Evolutionary conservation across 1,140 invertebrate genomes (phyloP).

Genomic region (Drosophila lowei): DNA sequence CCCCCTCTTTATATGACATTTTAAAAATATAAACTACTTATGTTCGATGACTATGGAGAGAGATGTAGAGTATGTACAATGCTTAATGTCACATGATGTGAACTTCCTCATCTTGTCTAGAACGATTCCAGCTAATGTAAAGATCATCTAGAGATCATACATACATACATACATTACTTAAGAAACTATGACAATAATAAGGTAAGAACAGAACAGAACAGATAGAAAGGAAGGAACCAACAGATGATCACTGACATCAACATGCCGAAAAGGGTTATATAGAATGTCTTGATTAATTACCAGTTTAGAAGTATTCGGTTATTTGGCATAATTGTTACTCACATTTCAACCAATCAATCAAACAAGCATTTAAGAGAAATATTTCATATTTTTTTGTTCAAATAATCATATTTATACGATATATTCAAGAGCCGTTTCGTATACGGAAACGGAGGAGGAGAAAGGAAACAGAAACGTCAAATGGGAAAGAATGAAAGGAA

Average conservation of each 20-base stretch:
- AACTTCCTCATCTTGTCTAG: neutral
- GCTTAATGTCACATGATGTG: neutral
- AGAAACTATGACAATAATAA: constrained; percentile 1
- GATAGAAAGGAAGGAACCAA: constrained; percentile 12
- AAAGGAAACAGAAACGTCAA: constrained; percentile 49
- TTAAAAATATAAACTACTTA: no score
- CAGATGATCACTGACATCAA: constrained; percentile 55
- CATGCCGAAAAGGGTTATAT: constrained; percentile 57
- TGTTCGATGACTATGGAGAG: no score
- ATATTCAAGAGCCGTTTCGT: constrained; percentile 25
- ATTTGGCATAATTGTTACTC: constrained; percentile 80
- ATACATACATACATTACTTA: neutral
- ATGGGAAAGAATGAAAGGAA: constrained; percentile 50
- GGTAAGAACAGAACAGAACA: neutral
- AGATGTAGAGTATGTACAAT: constrained; percentile 32
- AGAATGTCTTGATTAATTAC: constrained; percentile 60
- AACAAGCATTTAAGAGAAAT: constrained; percentile 83
- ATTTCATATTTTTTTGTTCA: constrained; percentile 70
- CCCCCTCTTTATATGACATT: no score
- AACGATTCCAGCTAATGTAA: neutral
- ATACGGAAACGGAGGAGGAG: constrained; percentile 19
- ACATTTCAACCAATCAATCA: constrained; percentile 83
- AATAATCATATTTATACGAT: constrained; percentile 53
- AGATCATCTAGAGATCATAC: constrained; percentile 31
- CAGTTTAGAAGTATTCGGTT: constrained; percentile 61